Conservation (phyloP, 2,113 vertebrate genomes). For the Sterrhoptilus dennistouni region DNA sequence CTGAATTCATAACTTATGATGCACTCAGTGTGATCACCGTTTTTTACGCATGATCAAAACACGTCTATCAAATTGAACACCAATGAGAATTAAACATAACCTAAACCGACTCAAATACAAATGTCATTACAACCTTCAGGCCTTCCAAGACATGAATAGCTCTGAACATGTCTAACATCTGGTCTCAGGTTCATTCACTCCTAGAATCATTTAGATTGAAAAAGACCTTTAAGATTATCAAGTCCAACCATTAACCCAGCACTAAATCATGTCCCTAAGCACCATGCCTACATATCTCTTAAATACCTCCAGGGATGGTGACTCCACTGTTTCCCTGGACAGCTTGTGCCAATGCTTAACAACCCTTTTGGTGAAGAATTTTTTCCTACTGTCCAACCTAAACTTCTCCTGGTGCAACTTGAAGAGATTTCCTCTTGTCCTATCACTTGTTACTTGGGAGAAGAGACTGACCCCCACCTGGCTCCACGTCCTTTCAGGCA, state of each 20-base stretch:
- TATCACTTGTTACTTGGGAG: neutral
- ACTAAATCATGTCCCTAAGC: neutral
- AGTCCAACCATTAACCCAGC: neutral
- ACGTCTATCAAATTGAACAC: neutral
- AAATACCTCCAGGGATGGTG: neutral
- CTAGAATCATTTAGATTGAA: neutral
- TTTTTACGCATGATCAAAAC: neutral
- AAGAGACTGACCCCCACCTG: neutral
- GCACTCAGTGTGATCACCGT: neutral
- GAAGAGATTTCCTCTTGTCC: neutral
- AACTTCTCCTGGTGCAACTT: neutral
- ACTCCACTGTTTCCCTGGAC: neutral
- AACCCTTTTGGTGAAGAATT: neutral
- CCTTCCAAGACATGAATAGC: neutral
- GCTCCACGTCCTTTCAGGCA: neutral
- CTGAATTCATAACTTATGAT: neutral
- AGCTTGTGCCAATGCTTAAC: neutral
- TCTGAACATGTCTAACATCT: neutral
- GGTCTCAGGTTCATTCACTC: neutral
- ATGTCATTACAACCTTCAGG: neutral
- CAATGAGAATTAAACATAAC: neutral
- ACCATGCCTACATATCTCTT: neutral
- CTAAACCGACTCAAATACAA: neutral
- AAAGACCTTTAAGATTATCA: neutral
- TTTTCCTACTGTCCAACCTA: neutral